Base-by-base conservation (phyloP, 2,797 vertebrate species). In the Paratrypauchen microcephalus region DNA sequence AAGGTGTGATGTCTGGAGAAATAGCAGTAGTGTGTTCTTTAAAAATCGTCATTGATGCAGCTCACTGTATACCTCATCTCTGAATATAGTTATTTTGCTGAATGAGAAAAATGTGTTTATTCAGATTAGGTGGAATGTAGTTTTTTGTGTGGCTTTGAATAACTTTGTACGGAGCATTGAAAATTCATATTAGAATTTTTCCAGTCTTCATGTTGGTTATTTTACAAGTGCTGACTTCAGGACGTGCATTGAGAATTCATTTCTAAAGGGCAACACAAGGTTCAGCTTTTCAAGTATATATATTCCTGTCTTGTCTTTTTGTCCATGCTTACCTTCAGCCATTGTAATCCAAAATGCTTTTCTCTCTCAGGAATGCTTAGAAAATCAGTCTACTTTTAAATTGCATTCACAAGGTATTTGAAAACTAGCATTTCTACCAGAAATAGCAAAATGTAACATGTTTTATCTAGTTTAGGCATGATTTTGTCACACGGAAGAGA, bases 1-100 rank as follows among this genome's bases (percentile, higher is more conserved):
- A 87, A 86, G 75, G 39, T 32, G 0, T 24, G 18, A 24, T 62
- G 64, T 62, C 76, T 69, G 70, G 58, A 68, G 76, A 77, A 77
- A 75, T 57, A 62, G 60, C 52, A 70, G 39, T 74, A 47, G 65
- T 47, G 50, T 23, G 71, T 72, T 68, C 15, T 26, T 57, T 65
- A 68, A 28, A 54, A 75, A n/a, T 76, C 12, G 13, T 52, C 57
- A 72, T 64, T 65, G 3, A 81, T 65, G 52, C 78, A 54, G 76
- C 18, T 36, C 73, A 58, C 77, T 28, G 48, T 66, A 16, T 48
- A 59, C 75, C 50, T 72, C 57, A 60, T 61, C 15, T 69, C 55
- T 2, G 12, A 68, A 71, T 54, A 69, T 23, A 55, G 52, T 52
- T 32, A 41, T 12, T 57, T 3, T 2, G n/a, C 39, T 36, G 21